A percentile compares a stretch with the other conserved stretches of the same genome.
phyloP scores from a whole-genome alignment of 2,797 vertebrate species.

The Cyprinella venusta region DNA sequence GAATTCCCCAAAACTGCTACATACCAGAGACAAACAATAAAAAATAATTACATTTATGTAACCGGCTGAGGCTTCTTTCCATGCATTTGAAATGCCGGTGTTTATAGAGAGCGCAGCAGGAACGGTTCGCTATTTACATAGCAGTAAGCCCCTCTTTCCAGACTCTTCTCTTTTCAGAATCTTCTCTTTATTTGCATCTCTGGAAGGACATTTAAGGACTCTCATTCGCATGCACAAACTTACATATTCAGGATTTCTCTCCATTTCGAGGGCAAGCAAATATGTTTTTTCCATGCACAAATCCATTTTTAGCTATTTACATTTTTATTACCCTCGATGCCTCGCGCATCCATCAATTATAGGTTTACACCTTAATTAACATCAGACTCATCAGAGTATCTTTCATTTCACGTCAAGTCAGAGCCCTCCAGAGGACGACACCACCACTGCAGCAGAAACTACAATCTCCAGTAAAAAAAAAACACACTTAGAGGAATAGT shows the following conservation, averaged over 20 bases:
- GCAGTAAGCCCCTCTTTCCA: neutral
- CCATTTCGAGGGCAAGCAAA: neutral
- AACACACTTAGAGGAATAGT: neutral
- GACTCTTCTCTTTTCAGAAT: neutral
- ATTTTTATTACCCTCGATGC: constrained; percentile 36
- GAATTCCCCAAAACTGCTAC: neutral
- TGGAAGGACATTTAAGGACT: constrained; percentile 20
- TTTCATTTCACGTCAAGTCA: neutral
- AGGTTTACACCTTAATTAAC: constrained; percentile 17
- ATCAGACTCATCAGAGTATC: neutral
- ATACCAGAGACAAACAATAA: constrained; percentile 8
- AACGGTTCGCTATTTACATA: constrained; percentile 15
- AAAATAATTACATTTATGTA: constrained; percentile 39
- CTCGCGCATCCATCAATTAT: neutral
- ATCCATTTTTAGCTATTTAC: constrained; percentile 5
- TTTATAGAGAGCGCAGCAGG: constrained; percentile 9
- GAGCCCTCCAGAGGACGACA: neutral
- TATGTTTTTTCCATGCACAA: neutral
- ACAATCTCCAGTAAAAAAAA: neutral
- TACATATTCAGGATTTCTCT: neutral
- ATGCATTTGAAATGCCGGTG: constrained; percentile 35
- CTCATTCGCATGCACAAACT: constrained; percentile 10
- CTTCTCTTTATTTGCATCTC: constrained; percentile 7
- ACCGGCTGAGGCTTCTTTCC: neutral
- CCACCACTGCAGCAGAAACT: neutral